phyloP scores from a whole-genome alignment of 2,113 vertebrate species.

The Microcebus griseorufus region DNA sequence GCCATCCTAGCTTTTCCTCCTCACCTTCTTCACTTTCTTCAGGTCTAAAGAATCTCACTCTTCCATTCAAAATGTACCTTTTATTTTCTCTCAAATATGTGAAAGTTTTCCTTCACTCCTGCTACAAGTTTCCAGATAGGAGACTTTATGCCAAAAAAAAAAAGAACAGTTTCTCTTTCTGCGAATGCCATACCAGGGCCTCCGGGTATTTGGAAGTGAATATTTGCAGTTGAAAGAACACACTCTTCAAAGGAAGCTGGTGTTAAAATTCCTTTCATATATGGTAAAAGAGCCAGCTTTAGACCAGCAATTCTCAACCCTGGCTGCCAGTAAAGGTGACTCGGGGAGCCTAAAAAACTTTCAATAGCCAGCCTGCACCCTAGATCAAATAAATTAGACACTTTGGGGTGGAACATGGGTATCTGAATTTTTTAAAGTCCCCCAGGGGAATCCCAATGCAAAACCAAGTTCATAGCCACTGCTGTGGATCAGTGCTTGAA shows the following conservation, averaged over 20 bases:
- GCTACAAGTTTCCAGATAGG: conserved; percentile 16
- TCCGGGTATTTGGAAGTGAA: conserved; percentile 20
- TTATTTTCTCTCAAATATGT: background rate
- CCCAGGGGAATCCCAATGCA: background rate
- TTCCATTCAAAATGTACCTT: background rate
- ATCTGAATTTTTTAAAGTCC: background rate
- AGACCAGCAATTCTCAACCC: background rate
- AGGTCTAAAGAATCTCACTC: background rate
- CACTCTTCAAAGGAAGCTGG: conserved; percentile 16
- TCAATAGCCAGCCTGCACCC: background rate
- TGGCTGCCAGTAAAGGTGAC: background rate
- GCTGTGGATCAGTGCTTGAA: background rate
- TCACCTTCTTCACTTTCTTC: background rate
- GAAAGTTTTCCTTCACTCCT: background rate
- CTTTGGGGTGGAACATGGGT: background rate
- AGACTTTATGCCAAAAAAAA: background rate
- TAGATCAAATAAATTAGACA: conserved; percentile 27
- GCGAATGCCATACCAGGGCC: background rate
- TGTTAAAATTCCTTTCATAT: conserved; percentile 8
- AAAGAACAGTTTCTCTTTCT: background rate
- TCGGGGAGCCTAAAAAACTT: background rate
- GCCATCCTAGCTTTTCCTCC: fast-evolving
- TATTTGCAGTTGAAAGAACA: conserved; percentile 7
- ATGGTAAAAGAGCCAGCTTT: background rate
- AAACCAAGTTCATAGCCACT: background rate